These are phyloP conservation scores for Antheraea mylitta DNA, from an alignment of 1,140 invertebrate species.

Conservation along the genomic window DNA sequence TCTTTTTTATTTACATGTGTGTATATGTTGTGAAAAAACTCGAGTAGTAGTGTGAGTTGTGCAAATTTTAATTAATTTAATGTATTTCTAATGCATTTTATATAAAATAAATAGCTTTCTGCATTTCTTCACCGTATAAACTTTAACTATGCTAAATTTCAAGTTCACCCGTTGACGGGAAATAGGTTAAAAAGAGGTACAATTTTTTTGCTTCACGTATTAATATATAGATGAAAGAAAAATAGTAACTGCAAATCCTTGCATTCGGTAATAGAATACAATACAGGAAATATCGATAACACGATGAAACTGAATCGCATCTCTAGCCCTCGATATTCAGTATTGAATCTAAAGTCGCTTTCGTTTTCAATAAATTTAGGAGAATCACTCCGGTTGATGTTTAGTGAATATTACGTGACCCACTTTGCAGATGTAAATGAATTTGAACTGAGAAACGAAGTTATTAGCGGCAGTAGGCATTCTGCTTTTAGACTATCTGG, in stretches of 20 bases:
- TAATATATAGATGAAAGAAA: too few relatives aligned
- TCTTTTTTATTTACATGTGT: too few relatives aligned
- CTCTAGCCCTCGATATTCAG: slow-evolving; percentile 17
- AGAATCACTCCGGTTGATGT: slow-evolving; percentile 33
- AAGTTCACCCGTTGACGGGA: too few relatives aligned
- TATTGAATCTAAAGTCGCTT: slow-evolving; percentile 40
- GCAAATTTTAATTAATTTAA: too few relatives aligned
- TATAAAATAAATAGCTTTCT: too few relatives aligned
- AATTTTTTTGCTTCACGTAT: too few relatives aligned
- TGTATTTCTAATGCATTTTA: too few relatives aligned
- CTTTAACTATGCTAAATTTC: too few relatives aligned
- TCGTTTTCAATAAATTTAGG: slow-evolving; percentile 51
- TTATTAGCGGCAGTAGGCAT: slow-evolving; percentile 14
- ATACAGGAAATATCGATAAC: slow-evolving; percentile 12
- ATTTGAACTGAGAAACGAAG: slow-evolving; percentile 27
- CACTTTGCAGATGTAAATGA: slow-evolving; percentile 36
- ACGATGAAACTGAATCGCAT: slow-evolving; percentile 1
- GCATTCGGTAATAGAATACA: slow-evolving; percentile 10
- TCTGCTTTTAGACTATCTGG: slow-evolving; percentile 5
- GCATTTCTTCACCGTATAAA: too few relatives aligned
- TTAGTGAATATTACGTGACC: slow-evolving; percentile 36
- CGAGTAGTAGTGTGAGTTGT: too few relatives aligned
- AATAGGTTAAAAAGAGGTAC: too few relatives aligned
- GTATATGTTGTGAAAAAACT: too few relatives aligned
- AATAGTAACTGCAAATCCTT: background rate